Evolutionary conservation across 2,888 invertebrate species (phyloP), one percentile per base, ranked within the genome.

Genomic region (Phorcus lineatus): DNA sequence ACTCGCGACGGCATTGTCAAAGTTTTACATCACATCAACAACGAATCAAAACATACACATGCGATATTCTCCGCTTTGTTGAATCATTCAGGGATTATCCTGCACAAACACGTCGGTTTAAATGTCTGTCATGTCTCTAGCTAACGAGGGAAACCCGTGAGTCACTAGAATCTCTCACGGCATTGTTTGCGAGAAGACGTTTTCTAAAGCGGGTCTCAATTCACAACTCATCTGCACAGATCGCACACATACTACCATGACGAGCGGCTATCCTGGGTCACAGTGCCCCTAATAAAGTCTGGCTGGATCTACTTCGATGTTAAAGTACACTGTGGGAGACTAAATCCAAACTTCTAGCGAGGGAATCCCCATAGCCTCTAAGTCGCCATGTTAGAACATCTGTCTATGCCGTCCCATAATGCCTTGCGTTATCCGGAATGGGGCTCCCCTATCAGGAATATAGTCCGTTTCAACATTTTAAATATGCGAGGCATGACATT

Each of bases 301-400:
- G 19, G 19, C 36, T n/a, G 70, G 70, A 11, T 31, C 19, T n/a
- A 31, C 70, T 70, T 16, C 2, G 9, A 36, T 7, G 19, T 70
- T 28, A 3, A 31, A 19, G 70, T 36, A 70, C 19, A 31, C 7
- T 31, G 19, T 36, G 40, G 31, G n/a, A 36, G 19, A 36, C n/a
- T 36, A 70, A 36, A 28, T 70, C 31, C 40, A 79, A 77, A 67
- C 77, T 79, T 66, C 31, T 74, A 80, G 67, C 80, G 80, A 82
- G 80, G 83, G 80, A 74, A 81, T 81, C 77, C 82, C 83, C 84
- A 84, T 81, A 78, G 47, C 78, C 76, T 78, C 77, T 74, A 76
- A 79, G 80, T 84, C 86, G 86, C 89, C 89, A 89, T 89, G 82
- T 87, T 89, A 84, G 86, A 83, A 89, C 87, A 89, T 86, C 87